Percentiles rank a stretch among this genome's conserved stretches.
phyloP scores from a whole-genome alignment of 2,888 invertebrate species.

The Chirona hameri region DNA sequence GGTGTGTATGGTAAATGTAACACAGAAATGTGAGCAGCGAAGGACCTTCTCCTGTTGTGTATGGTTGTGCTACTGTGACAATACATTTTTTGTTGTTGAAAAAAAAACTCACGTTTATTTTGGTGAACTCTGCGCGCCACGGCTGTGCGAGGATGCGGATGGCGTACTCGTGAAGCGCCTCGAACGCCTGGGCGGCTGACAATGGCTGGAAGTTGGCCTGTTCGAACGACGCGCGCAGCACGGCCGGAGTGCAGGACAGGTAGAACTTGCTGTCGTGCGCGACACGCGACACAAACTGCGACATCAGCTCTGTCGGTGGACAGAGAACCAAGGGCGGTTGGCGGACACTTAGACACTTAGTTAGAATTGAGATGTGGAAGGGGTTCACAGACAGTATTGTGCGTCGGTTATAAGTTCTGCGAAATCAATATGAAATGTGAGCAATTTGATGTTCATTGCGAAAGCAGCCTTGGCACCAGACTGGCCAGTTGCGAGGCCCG shows the following conservation, averaged over 20 bases:
- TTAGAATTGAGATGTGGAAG: neutral
- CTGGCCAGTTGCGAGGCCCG: too few species aligned
- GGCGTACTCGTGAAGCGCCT: constrained; percentile 27
- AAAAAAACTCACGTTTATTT: constrained; percentile 5
- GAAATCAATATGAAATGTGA: too few species aligned
- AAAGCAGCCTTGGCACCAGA: too few species aligned
- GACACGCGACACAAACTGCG: neutral
- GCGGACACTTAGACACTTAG: neutral
- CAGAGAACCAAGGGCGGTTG: neutral
- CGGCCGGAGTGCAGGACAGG: neutral
- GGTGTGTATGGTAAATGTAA: too few species aligned
- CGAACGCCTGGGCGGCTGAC: neutral
- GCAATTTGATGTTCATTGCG: too few species aligned
- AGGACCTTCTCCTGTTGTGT: too few species aligned
- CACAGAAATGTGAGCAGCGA: too few species aligned
- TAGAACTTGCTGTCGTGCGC: constrained; percentile 27
- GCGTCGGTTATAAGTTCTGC: too few species aligned
- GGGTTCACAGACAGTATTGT: neutral
- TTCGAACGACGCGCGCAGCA: neutral
- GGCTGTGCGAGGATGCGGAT: constrained; percentile 5
- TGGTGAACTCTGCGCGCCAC: constrained; percentile 24
- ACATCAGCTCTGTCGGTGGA: neutral
- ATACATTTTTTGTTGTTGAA: too few species aligned
- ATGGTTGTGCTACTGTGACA: too few species aligned
- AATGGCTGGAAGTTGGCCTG: neutral